A percentile compares a stretch with the other conserved stretches of the same genome.
phyloP scores from a whole-genome alignment of 2,888 invertebrate genomes.

The Pheosia gnoma region DNA sequence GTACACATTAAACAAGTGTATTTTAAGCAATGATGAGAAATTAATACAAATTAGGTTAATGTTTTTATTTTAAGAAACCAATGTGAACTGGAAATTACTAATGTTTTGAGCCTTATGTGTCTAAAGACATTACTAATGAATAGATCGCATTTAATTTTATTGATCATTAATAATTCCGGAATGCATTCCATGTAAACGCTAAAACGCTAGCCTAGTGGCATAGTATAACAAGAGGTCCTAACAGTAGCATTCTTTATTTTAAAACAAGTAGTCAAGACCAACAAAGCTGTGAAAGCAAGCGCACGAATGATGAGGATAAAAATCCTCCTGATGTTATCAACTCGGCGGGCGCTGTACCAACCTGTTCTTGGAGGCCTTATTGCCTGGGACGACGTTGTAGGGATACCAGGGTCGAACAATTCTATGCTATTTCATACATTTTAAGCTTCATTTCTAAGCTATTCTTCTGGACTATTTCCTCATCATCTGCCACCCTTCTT shows the following conservation, averaged over 20 bases:
- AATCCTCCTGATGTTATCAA: too few species aligned
- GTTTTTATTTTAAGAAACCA: conserved; percentile 40
- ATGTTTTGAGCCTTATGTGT: neutral
- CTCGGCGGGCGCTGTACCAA: too few species aligned
- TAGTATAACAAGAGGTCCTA: too few species aligned
- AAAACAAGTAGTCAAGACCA: neutral
- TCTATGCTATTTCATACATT: too few species aligned
- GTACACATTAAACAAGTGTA: conserved; percentile 37
- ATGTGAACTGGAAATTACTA: conserved; percentile 41
- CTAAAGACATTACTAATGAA: conserved; percentile 7
- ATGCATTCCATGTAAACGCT: conserved; percentile 51
- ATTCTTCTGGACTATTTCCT: too few species aligned
- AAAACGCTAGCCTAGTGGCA: conserved; percentile 23
- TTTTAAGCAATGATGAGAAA: conserved; percentile 45
- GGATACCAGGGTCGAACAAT: too few species aligned
- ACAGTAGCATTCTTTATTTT: neutral
- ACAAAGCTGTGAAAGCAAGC: neutral
- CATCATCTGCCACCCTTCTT: too few species aligned
- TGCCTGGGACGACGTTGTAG: too few species aligned
- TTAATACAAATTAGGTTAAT: conserved; percentile 64
- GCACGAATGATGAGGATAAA: too few species aligned
- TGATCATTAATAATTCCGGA: conserved; percentile 39
- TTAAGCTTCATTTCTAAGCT: too few species aligned
- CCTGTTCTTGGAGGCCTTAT: too few species aligned
- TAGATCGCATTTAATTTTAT: conserved; percentile 27